A percentile compares a stretch with the other conserved stretches of the same genome.
Evolutionary conservation across 2,888 invertebrate species (phyloP).

Genomic region (Drosophila ochracea): DNA sequence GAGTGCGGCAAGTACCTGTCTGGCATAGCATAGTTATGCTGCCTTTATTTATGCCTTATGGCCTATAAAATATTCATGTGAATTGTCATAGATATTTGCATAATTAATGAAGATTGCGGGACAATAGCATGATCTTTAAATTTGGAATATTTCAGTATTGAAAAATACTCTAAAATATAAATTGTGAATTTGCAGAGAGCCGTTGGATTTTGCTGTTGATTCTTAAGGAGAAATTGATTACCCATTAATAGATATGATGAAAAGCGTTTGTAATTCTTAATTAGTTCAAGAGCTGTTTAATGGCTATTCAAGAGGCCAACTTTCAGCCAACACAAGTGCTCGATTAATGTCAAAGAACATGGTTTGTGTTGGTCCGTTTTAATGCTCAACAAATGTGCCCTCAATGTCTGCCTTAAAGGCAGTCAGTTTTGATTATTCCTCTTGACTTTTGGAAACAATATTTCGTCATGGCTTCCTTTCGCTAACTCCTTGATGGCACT

Average conservation of each 20-base stretch:
- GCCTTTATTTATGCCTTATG: conserved; percentile 7
- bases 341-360: not conserved
- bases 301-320: not conserved
- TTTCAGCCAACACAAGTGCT: not conserved
- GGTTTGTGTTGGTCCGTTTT: not conserved
- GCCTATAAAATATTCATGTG: conserved; percentile 38
- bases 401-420: conserved; percentile 27
- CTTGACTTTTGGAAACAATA: conserved; percentile 41
- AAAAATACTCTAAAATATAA: not conserved
- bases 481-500: conserved; percentile 57
- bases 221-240: not conserved
- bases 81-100: conserved; percentile 39
- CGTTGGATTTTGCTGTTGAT: not conserved
- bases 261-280: not conserved
- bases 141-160: not conserved
- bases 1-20: conserved; percentile 23
- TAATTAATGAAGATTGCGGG: conserved; percentile 25
- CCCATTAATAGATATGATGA: not conserved
- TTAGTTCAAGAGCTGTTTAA: not conserved
- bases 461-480: conserved; percentile 48
- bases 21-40: conserved; percentile 7
- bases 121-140: conserved; percentile 2
- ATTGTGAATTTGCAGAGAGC: not conserved
- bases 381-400: conserved; percentile 4
- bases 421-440: conserved; percentile 30